These are phyloP conservation scores for Cygnus buccinator DNA, from an alignment of 2,113 vertebrate species.

Conservation along the genomic window DNA sequence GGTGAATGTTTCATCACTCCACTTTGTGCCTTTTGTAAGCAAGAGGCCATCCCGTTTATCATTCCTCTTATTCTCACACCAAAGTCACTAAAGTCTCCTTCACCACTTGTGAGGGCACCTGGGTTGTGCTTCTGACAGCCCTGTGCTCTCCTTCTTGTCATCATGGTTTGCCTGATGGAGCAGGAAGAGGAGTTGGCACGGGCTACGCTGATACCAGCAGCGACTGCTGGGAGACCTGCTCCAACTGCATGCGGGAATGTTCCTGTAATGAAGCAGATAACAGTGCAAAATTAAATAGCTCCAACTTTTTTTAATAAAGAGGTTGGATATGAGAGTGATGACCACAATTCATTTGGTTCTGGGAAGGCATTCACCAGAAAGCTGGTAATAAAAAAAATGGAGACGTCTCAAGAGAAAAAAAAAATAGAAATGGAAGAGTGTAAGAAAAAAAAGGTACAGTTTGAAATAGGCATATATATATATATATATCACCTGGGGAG, in stretches of 20 bases:
- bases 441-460: neutral
- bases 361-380: neutral
- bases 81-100: neutral
- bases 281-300: neutral
- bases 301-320: neutral
- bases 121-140: neutral
- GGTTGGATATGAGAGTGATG: neutral
- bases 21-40: neutral
- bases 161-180: accelerated
- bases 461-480: neutral
- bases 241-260: neutral
- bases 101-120: neutral
- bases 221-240: neutral
- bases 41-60: neutral
- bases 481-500: neutral
- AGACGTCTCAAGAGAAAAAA: neutral
- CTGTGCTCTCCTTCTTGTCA: neutral
- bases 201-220: neutral
- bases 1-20: neutral
- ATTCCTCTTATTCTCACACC: neutral
- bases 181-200: neutral
- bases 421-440: neutral
- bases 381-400: neutral
- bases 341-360: neutral
- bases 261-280: neutral